A percentile compares a stretch with the other conserved stretches of the same genome.
phyloP scores from a whole-genome alignment of 2,113 vertebrate species.

The Bos indicus region DNA sequence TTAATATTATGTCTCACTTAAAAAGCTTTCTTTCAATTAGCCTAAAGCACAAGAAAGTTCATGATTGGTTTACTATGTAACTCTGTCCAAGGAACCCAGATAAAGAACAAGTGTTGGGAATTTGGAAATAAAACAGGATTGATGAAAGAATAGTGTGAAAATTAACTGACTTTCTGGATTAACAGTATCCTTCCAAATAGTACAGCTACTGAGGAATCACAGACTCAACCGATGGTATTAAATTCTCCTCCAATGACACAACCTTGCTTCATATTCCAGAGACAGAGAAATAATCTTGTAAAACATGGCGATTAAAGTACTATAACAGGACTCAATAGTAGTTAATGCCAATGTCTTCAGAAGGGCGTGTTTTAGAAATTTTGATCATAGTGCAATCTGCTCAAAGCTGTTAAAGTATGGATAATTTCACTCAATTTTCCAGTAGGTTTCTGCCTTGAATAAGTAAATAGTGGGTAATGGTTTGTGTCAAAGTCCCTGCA shows the following conservation, averaged over 20 bases:
- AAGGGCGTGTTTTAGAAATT: slow-evolving; percentile 77
- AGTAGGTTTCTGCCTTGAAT: slow-evolving; percentile 84
- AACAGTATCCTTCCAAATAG: slow-evolving; percentile 42
- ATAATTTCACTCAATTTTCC: slow-evolving; percentile 87
- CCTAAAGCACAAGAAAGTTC: background rate
- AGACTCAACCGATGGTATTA: background rate
- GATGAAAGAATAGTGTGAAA: slow-evolving; percentile 31
- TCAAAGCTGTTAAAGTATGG: slow-evolving; percentile 82
- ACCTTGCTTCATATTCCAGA: slow-evolving; percentile 37
- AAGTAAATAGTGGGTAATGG: slow-evolving; percentile 96
- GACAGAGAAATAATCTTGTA: slow-evolving; percentile 65
- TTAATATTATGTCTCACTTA: background rate
- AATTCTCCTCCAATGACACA: background rate
- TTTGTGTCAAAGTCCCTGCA: slow-evolving; percentile 91
- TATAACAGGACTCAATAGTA: slow-evolving; percentile 60
- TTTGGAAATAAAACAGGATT: slow-evolving; percentile 3
- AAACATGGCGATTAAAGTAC: slow-evolving; percentile 63
- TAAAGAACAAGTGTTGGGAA: slow-evolving; percentile 46
- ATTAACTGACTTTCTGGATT: slow-evolving; percentile 35
- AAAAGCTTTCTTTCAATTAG: slow-evolving; percentile 39
- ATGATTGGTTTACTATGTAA: slow-evolving; percentile 43
- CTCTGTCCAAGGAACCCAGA: slow-evolving; percentile 24
- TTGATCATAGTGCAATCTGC: slow-evolving; percentile 78
- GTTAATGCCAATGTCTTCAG: slow-evolving; percentile 70
- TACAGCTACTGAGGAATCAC: background rate